Evolutionary conservation across 2,113 vertebrate species (phyloP).

Genomic region (Copsychus sechellarum): DNA sequence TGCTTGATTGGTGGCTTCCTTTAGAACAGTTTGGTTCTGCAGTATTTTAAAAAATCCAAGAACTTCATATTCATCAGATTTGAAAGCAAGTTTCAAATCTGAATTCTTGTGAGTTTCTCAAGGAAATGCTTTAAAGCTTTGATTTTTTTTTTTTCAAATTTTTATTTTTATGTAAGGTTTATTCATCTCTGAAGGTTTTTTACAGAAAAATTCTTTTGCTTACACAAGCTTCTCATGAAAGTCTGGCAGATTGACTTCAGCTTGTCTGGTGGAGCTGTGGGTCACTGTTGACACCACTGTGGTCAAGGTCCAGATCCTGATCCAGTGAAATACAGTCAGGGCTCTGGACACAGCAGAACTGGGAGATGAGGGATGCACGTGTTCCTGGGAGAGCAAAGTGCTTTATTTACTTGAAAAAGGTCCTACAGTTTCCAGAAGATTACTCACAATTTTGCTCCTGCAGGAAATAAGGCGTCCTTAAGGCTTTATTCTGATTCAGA

Average conservation of each 20-base stretch:
- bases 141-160: not conserved
- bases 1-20: not conserved
- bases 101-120: not conserved
- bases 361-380: not conserved
- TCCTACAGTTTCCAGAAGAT: not conserved
- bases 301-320: not conserved
- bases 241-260: not conserved
- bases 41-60: not conserved
- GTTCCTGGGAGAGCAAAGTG: not conserved
- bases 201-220: not conserved
- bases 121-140: not conserved
- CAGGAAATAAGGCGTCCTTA: not conserved
- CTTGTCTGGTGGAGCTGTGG: not conserved
- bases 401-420: not conserved
- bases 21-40: not conserved
- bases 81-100: not conserved
- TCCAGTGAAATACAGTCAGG: not conserved
- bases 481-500: not conserved
- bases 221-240: not conserved
- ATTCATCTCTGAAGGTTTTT: not conserved
- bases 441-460: not conserved
- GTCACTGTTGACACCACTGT: not conserved
- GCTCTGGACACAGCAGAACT: not conserved
- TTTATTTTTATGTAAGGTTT: not conserved
- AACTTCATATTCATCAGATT: not conserved